phyloP scores from a whole-genome alignment of 2,888 invertebrate genomes.

The Polydrusus pterygomalis region DNA sequence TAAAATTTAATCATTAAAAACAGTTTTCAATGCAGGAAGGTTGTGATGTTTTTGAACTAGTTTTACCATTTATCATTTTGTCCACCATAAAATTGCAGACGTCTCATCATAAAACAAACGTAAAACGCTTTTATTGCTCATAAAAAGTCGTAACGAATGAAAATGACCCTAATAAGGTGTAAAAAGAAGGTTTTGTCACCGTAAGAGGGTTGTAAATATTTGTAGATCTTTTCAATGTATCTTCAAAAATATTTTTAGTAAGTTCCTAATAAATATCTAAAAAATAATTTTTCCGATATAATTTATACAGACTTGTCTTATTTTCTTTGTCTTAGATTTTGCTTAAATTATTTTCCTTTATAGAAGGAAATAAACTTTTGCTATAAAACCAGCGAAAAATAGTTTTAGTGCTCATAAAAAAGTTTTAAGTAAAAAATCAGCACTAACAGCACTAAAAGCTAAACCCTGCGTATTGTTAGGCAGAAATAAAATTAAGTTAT shows the following conservation, averaged over 20 bases:
- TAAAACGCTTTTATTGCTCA: constrained; percentile 41
- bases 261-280: too few species aligned
- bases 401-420: constrained; percentile 15
- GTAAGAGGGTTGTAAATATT: constrained; percentile 9
- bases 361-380: background rate
- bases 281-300: too few species aligned
- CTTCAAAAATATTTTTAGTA: background rate
- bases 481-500: background rate
- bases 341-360: too few species aligned
- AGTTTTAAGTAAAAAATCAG: background rate
- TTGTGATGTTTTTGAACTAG: background rate
- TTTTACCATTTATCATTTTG: constrained; percentile 18
- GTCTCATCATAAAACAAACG: constrained; percentile 9
- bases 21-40: background rate
- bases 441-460: background rate
- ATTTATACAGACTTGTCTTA: too few species aligned
- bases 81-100: constrained; percentile 1
- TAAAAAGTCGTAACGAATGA: constrained; percentile 44
- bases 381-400: constrained; percentile 2
- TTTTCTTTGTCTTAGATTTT: too few species aligned
- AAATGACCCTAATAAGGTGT: constrained; percentile 48
- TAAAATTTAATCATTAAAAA: background rate
- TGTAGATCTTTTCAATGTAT: background rate
- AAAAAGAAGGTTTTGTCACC: constrained; percentile 27
- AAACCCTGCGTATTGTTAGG: background rate